Conservation (phyloP, 2,888 invertebrate genomes). For the Bursaphelenchus okinawaensis region DNA sequence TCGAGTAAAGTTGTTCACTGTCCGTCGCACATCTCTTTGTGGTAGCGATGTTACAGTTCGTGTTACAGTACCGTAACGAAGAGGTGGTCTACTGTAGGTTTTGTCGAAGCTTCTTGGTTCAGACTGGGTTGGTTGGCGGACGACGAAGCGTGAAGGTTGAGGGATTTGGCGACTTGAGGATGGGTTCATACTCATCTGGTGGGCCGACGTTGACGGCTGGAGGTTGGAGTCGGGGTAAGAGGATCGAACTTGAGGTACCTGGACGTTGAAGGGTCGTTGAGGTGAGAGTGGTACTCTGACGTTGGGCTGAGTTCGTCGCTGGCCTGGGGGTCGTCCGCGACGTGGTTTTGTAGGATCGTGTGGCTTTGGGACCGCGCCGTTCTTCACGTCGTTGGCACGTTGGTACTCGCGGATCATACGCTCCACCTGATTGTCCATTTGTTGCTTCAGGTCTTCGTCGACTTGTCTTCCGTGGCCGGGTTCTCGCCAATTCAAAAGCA, state of each 20-base stretch:
- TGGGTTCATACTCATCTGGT: constrained; percentile 10
- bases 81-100: background rate
- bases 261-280: background rate
- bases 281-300: background rate
- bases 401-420: background rate
- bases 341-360: background rate
- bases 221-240: background rate
- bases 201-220: constrained; percentile 13
- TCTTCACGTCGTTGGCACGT: background rate
- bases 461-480: background rate
- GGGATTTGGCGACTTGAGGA: constrained; percentile 13
- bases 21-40: background rate
- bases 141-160: background rate
- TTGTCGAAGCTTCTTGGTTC: background rate
- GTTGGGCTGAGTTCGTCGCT: background rate
- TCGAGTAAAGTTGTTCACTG: background rate
- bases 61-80: background rate
- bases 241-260: background rate
- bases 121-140: background rate
- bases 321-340: background rate
- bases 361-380: background rate
- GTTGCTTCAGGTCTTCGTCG: background rate
- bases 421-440: background rate
- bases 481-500: constrained; percentile 22
- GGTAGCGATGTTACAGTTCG: background rate